Evolutionary conservation across 2,113 vertebrate species (phyloP).

Genomic region (human): DNA sequence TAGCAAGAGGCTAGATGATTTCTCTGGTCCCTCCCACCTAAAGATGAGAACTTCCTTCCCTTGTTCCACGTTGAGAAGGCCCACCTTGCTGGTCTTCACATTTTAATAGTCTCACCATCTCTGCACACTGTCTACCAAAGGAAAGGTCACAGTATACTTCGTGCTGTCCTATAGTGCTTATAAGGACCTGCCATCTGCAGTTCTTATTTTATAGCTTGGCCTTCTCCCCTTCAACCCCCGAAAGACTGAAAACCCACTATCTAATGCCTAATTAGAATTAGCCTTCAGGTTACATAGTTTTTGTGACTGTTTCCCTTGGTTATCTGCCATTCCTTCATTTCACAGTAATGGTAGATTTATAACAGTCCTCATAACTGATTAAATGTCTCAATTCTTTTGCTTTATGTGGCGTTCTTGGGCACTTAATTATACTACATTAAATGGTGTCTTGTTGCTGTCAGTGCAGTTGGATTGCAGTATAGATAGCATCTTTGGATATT

Average conservation of each 20-base stretch:
- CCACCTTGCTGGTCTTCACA: slow-evolving; percentile 3
- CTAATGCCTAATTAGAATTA: slow-evolving; percentile 63
- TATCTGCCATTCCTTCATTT: slow-evolving; percentile 41
- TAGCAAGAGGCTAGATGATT: neutral
- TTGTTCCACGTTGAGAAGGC: neutral
- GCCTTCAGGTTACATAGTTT: neutral
- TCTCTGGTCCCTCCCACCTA: neutral
- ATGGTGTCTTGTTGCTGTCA: slow-evolving; percentile 4
- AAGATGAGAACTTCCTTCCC: neutral
- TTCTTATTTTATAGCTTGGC: slow-evolving; percentile 26
- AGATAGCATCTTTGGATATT: slow-evolving; percentile 41
- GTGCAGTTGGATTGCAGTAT: slow-evolving; percentile 5
- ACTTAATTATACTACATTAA: slow-evolving; percentile 72
- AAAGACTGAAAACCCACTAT: slow-evolving; percentile 8
- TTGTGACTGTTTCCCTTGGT: slow-evolving; percentile 9
- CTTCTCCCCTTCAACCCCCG: fast-evolving
- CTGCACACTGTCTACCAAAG: neutral
- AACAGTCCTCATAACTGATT: slow-evolving; percentile 59
- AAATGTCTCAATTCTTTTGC: slow-evolving; percentile 60
- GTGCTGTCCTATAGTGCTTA: neutral
- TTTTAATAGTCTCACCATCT: slow-evolving; percentile 9
- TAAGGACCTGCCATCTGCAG: neutral
- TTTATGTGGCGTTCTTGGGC: slow-evolving; percentile 53
- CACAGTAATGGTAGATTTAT: slow-evolving; percentile 59
- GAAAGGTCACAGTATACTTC: neutral